Percentiles rank a stretch among this genome's conserved stretches.
phyloP scores from a whole-genome alignment of 2,797 vertebrate genomes.

The Falco peregrinus region DNA sequence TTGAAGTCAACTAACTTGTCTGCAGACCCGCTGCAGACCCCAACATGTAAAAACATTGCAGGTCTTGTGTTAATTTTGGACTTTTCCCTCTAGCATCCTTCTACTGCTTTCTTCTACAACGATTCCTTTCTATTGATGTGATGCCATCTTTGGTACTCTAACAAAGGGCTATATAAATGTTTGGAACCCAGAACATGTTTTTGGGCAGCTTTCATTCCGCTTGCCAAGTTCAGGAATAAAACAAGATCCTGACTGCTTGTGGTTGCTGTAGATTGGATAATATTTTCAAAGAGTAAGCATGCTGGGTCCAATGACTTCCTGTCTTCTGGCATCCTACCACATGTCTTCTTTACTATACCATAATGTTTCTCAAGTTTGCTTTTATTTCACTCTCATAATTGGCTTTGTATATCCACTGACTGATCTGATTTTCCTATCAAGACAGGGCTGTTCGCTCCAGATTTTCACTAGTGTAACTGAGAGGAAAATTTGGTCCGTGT shows the following conservation, averaged over 20 bases:
- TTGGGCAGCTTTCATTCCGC: slow-evolving; percentile 10
- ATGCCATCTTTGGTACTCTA: slow-evolving; percentile 46
- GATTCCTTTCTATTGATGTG: not conserved
- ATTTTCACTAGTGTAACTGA: slow-evolving; percentile 68
- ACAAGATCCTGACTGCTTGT: slow-evolving; percentile 27
- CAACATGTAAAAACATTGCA: no score
- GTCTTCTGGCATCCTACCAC: slow-evolving; percentile 53
- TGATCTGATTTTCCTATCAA: slow-evolving; percentile 63
- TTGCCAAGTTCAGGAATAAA: slow-evolving; percentile 44
- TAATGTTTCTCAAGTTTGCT: slow-evolving; percentile 67
- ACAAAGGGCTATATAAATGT: slow-evolving; percentile 51
- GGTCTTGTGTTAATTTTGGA: not conserved
- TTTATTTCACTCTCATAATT: slow-evolving; percentile 65
- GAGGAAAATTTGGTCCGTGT: slow-evolving; percentile 64
- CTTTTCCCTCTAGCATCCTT: not conserved
- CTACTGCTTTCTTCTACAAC: not conserved
- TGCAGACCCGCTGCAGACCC: no score
- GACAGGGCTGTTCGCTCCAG: slow-evolving; percentile 58
- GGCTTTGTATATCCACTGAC: slow-evolving; percentile 64
- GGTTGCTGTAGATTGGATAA: slow-evolving; percentile 18
- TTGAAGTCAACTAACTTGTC: no score
- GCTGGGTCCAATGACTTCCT: slow-evolving; percentile 41
- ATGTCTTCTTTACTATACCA: slow-evolving; percentile 53
- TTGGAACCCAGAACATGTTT: slow-evolving; percentile 52
- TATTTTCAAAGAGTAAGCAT: not conserved